These are phyloP conservation scores for Toxotes lorentzi DNA, from an alignment of 2,797 vertebrate genomes.

Conservation along the genomic window DNA sequence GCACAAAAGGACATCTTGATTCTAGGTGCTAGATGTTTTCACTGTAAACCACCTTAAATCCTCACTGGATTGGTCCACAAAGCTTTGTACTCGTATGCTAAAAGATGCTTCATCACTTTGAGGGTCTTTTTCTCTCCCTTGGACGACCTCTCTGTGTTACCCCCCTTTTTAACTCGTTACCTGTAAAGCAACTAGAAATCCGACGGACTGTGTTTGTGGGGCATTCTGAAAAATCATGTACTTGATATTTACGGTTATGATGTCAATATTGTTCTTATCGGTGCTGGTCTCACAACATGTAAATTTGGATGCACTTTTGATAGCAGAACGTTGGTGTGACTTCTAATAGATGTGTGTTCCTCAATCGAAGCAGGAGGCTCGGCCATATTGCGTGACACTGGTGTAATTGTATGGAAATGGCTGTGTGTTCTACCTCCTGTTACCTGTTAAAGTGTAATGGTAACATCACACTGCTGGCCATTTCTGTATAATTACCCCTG, in stretches of 20 bases:
- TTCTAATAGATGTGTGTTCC: conserved; percentile 52
- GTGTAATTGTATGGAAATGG: conserved; percentile 88
- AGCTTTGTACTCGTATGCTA: conserved; percentile 63
- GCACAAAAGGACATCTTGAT: conserved; percentile 83
- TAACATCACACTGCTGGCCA: conserved; percentile 88
- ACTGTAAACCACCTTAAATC: conserved; percentile 81
- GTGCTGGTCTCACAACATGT: conserved; percentile 86
- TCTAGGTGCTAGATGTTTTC: conserved; percentile 85
- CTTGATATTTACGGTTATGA: conserved; percentile 87
- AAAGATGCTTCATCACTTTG: conserved; percentile 50
- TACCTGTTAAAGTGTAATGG: conserved; percentile 89
- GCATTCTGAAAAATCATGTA: conserved; percentile 85
- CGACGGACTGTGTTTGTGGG: conserved; percentile 87
- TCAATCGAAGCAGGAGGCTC: conserved; percentile 56
- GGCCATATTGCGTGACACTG: conserved; percentile 70
- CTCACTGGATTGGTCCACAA: conserved; percentile 73
- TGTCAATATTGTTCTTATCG: conserved; percentile 84
- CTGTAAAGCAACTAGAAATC: conserved; percentile 79
- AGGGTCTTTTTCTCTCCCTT: conserved; percentile 52
- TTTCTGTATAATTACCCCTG: conserved; percentile 87
- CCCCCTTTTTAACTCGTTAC: conserved; percentile 49
- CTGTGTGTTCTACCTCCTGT: conserved; percentile 89
- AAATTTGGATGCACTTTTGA: conserved; percentile 87
- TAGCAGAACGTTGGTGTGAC: conserved; percentile 74
- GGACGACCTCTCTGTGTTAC: conserved; percentile 49